Base-by-base conservation (phyloP, 2,888 invertebrate genomes). In the Slavum lentiscoides region DNA sequence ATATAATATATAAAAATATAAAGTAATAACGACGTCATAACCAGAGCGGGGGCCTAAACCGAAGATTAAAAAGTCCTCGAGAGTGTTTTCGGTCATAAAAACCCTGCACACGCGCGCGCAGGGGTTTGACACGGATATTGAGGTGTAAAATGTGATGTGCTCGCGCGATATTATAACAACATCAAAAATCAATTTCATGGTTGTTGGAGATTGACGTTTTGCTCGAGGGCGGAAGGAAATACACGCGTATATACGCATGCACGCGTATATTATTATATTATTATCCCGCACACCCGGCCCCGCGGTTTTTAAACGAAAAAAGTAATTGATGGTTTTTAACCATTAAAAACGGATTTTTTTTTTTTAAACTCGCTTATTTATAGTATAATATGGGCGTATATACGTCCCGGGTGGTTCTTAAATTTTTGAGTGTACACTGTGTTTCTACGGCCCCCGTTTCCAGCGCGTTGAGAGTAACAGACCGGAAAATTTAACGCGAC, bases 141-240 rank as follows among this genome's bases (percentile, higher is more conserved):
- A 76, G 68, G 76, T 76, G 76, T 76, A 76, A 76, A 76, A 68
- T 30, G 30, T 62, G 23, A 19, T 19, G 55, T 49, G 61, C 68
- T 17, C 9, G 49, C 68, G 59, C 68, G 59, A 61, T 75, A 58
- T 21, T 70, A 74, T 75, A 67, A 76, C 68, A 77, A 70, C 77
- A 70, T 77, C 69, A 72, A 80, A 80, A 80, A 80, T 80, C 80
- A 80, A 80, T 80, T 70, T 70, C 70, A 72, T 30, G 80, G 70
- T 55, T 23, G 72, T 66, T 66, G 64, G 55, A 80, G 80, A 80
- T 72, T 80, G 80, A 80, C 70, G 70, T 70, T 64, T 80, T 0
- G 58, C 70, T n/a, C 55, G 39, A 21, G 55, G 74, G 39, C 17
- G 23, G 55, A 8, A 21, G 61, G 55, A 62, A 11, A 39, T 23